Evolutionary conservation across 2,888 invertebrate species (phyloP), one percentile per base, ranked within the genome.

Genomic region (Lobophora halterata): DNA sequence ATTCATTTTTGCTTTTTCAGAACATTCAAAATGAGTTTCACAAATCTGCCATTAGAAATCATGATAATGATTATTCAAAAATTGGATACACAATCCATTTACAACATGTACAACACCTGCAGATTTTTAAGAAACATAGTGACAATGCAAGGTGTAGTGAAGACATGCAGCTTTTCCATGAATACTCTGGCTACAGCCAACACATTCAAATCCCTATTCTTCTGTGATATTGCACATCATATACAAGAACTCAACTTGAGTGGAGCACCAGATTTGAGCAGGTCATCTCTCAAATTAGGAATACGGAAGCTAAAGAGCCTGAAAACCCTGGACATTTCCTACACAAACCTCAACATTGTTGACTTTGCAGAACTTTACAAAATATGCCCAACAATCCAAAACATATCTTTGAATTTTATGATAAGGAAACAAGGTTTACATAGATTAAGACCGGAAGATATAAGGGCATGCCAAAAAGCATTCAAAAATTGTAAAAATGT

Each of bases 21-120:
- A n/a, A n/a, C n/a, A n/a, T 62, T 32, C 29, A 61, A 38, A 32
- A 63, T 65, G 58, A 39, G 24, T 17, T 36, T 71, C 5, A 40
- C 36, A 12, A 53, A 65, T 11, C 59, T 81, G n/a, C 82, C 82
- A 3, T 71, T 72, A 52, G 85, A 85, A 60, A 56, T 85, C 12
- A 49, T 82, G n/a, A 61, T 80, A 10, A 65, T 78, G 9, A 78
- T 85, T 9, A 46, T 76, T 5, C 68, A 60, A 46, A 35, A 64
- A 27, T 52, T 83, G 48, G 78, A 81, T 53, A 37, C 65, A 3
- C 54, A 48, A 35, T 64, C 78, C n/a, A 24, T 65, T 21, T 41
- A 47, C 14, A 71, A 55, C 49, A 46, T 83, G 35, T 74, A 71
- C 39, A 50, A 70, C 18, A 61, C 77, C 14, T 76, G 71, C 48